A percentile compares a stretch with the other conserved stretches of the same genome.
Conservation (phyloP, 2,888 invertebrate genomes). For the Arenicola marina region DNA sequence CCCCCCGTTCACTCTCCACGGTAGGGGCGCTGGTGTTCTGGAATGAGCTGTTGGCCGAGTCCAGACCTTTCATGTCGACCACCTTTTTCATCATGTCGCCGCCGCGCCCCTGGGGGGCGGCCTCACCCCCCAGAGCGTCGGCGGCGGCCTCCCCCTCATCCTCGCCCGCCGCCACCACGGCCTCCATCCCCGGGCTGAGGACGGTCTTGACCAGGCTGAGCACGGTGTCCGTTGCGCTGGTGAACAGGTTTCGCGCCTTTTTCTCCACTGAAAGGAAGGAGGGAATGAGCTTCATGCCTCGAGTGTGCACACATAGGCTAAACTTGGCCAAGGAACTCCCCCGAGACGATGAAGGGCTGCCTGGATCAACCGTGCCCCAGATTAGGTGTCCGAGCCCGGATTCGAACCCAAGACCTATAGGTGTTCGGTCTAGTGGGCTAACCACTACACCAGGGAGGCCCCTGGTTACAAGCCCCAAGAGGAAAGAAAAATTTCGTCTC, state of each 20-base stretch:
- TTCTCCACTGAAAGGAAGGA: neutral
- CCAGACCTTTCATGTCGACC: slow-evolving; percentile 1
- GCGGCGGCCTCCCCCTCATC: neutral
- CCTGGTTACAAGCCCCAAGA: no score
- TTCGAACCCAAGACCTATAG: no score
- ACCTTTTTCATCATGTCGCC: neutral
- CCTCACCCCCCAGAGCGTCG: neutral
- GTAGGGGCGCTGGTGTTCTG: neutral
- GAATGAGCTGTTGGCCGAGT: neutral
- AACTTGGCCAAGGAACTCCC: no score
- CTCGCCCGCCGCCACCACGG: neutral
- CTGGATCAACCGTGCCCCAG: no score
- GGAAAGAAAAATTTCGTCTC: no score
- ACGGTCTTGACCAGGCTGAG: slow-evolving; percentile 33
- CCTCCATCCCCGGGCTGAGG: slow-evolving; percentile 13
- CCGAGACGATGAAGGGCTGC: no score
- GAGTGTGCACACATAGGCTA: no score
- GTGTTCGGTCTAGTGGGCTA: no score
- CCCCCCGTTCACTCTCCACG: no score
- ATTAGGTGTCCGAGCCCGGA: no score
- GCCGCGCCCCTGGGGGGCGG: neutral
- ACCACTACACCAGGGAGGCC: no score
- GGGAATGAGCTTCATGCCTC: no score
- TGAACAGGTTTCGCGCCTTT: slow-evolving; percentile 3
- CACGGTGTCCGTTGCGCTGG: slow-evolving; percentile 30